Conservation (phyloP, 2,888 invertebrate species). For the Diadromus collaris region DNA sequence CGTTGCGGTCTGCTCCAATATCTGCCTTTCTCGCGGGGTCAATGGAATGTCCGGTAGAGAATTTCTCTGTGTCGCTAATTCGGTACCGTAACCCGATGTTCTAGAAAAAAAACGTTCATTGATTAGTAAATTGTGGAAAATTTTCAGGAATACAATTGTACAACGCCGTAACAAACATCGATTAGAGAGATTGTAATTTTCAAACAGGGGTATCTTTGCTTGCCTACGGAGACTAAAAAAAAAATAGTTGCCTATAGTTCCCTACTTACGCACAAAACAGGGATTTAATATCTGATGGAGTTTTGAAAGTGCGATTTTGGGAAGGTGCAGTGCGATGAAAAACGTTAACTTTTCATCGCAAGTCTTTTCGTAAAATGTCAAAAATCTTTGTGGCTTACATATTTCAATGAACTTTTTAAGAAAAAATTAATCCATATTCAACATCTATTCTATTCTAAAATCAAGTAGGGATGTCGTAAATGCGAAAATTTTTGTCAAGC, state of each 20-base stretch:
- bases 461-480: no score
- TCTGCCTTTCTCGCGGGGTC: conserved; percentile 89
- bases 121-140: conserved; percentile 4
- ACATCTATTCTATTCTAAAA: no score
- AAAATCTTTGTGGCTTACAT: no score
- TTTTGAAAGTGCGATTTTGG: background rate
- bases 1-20: conserved; percentile 83
- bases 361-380: no score
- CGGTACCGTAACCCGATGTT: conserved; percentile 77
- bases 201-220: background rate
- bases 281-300: background rate
- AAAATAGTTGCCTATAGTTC: no score
- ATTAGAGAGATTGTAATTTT: background rate
- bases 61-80: conserved; percentile 82
- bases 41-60: conserved; percentile 91
- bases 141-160: background rate
- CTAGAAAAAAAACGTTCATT: conserved; percentile 65
- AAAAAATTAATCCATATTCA: no score
- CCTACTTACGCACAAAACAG: background rate
- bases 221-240: background rate
- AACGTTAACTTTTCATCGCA: no score
- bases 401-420: no score
- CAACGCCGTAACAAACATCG: background rate
- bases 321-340: no score
- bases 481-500: no score